phyloP scores from a whole-genome alignment of 2,888 invertebrate genomes.

The Thysanoteuthis rhombus region DNA sequence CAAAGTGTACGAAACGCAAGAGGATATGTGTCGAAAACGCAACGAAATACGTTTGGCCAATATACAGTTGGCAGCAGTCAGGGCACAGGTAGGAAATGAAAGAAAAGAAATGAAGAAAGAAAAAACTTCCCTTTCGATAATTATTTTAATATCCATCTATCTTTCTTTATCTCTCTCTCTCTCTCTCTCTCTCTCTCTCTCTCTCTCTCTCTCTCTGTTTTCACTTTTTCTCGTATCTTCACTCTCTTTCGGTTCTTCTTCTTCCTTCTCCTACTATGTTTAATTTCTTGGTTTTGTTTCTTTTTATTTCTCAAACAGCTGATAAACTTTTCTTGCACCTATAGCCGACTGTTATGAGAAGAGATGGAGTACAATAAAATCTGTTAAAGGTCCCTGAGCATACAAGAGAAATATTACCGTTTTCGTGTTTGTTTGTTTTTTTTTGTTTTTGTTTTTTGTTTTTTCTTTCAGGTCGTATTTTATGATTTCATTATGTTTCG shows the following conservation, averaged over 20 bases:
- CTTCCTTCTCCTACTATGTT: too few relatives aligned
- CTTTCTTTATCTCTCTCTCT: background rate
- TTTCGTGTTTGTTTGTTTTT: too few relatives aligned
- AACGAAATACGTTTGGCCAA: constrained; percentile 92
- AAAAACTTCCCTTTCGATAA: background rate
- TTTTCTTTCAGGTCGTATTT: too few relatives aligned
- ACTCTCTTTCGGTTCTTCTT: too few relatives aligned
- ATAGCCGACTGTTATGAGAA: too few relatives aligned
- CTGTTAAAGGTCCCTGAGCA: too few relatives aligned
- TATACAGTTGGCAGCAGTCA: constrained; percentile 87
- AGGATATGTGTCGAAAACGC: constrained; percentile 92
- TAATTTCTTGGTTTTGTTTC: too few relatives aligned
- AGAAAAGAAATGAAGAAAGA: background rate
- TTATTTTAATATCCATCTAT: background rate
- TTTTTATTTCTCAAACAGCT: background rate
- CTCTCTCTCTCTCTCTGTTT: background rate
- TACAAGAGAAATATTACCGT: too few relatives aligned
- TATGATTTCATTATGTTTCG: too few relatives aligned
- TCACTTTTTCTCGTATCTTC: too few relatives aligned
- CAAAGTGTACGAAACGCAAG: constrained; percentile 94
- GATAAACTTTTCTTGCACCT: background rate
- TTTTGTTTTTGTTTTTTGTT: too few relatives aligned
- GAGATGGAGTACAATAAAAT: too few relatives aligned
- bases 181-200: background rate
- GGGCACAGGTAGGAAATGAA: constrained; percentile 83